Percentiles rank a stretch among this genome's conserved stretches.
phyloP scores from a whole-genome alignment of 2,888 invertebrate species.

The Eilema sororculum region DNA sequence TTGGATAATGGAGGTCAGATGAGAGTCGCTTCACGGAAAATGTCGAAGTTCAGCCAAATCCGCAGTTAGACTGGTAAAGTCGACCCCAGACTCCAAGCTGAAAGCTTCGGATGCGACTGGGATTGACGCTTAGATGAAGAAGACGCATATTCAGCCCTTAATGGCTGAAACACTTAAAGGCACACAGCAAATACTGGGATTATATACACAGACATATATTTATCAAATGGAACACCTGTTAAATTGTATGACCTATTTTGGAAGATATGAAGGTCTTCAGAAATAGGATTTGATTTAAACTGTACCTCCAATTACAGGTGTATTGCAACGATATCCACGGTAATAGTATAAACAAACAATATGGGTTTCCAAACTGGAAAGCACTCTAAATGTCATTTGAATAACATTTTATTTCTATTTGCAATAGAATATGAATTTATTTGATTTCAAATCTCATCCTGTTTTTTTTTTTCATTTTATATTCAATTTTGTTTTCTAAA shows the following conservation, averaged over 20 bases:
- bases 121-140: no score
- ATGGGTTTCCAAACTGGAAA: not conserved
- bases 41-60: no score
- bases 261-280: not conserved
- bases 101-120: no score
- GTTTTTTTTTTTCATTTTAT: not conserved
- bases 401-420: not conserved
- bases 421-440: conserved; percentile 2
- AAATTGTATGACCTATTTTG: not conserved
- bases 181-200: no score
- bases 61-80: no score
- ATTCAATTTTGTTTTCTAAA: not conserved
- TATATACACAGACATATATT: no score
- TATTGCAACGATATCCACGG: not conserved
- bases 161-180: no score
- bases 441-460: not conserved
- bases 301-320: not conserved
- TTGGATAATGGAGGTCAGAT: no score
- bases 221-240: no score
- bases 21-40: no score
- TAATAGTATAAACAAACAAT: not conserved
- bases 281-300: not conserved
- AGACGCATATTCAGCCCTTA: no score
- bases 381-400: not conserved
- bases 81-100: no score